Evolutionary conservation across 2,888 invertebrate genomes (phyloP), one percentile per base, ranked within the genome.

Genomic region (Syrista parreyssii): DNA sequence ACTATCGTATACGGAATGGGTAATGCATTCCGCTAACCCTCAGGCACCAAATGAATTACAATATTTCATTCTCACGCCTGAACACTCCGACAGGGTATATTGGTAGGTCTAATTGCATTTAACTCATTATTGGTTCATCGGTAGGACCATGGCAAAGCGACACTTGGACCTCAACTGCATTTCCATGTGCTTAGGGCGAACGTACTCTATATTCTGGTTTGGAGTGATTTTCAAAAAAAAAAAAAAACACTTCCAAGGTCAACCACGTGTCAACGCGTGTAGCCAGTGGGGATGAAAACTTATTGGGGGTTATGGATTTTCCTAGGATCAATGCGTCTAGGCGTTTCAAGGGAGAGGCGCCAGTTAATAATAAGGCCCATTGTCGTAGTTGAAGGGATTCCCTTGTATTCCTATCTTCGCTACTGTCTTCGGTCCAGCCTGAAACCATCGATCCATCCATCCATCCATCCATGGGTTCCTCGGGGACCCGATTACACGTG

Each of bases 61-160:
- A 88, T 88, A 88, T 86, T 86, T 88, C 88, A 88, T 88, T 87
- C 87, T 88, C 88, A 84, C 88, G 83, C 86, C 84, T 80, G 83
- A 84, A 77, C 80, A 75, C 80, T 77, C 77, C 84, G 84, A 83
- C 85, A 83, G 79, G 79, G 77, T 76, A 79, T 82, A 80, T 77
- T 78, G 79, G 81, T 78, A 80, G 79, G 73, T 78, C 82, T 82
- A 82, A 84, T 84, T 82, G 79, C 81, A 79, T 81, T 82, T 80
- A 83, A 82, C 82, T 80, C 79, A 81, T 82, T 83, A 85, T 84
- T 82, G 82, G 76, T 77, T 74, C 73, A 35, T 71, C 71, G 31
- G 12, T 30, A 23, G 71, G 31, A 23, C 55, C 55, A 55, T 55
- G 55, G 9, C 55, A 55, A 55, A 55, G 55, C 55, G 55, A 55